Evolutionary conservation across 2,113 vertebrate species (phyloP).

Genomic region (Parus major): DNA sequence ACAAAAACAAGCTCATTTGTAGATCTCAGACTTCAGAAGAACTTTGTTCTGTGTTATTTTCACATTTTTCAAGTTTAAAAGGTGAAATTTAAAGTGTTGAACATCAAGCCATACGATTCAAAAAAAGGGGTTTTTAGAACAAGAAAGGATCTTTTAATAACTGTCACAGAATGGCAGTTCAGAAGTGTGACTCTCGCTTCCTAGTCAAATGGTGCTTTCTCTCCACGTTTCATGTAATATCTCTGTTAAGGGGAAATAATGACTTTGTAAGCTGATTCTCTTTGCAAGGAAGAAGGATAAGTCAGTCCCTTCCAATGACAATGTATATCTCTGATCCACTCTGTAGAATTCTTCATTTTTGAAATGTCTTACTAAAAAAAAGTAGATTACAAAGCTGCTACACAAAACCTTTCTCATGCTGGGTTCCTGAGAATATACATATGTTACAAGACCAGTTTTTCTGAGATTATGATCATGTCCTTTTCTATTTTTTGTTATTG

Average conservation of each 20-base stretch:
- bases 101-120: background rate
- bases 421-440: background rate
- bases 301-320: background rate
- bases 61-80: conserved; percentile 6
- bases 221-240: background rate
- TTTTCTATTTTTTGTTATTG: background rate
- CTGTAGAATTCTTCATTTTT: background rate
- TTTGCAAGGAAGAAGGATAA: background rate
- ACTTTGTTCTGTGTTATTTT: conserved; percentile 19
- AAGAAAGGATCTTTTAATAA: conserved; percentile 45
- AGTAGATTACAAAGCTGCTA: background rate
- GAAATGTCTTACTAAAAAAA: background rate
- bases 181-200: background rate
- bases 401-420: background rate
- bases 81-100: conserved; percentile 17
- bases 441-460: background rate
- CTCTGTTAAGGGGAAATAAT: background rate
- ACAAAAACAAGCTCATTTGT: conserved; percentile 5
- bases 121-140: background rate
- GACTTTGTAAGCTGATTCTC: background rate
- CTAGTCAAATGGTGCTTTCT: background rate
- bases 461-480: background rate
- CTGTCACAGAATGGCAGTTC: conserved; percentile 18
- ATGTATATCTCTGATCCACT: background rate
- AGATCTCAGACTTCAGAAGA: background rate